Evolutionary conservation across 2,113 vertebrate species (phyloP).

Genomic region (Carassius gibelio): DNA sequence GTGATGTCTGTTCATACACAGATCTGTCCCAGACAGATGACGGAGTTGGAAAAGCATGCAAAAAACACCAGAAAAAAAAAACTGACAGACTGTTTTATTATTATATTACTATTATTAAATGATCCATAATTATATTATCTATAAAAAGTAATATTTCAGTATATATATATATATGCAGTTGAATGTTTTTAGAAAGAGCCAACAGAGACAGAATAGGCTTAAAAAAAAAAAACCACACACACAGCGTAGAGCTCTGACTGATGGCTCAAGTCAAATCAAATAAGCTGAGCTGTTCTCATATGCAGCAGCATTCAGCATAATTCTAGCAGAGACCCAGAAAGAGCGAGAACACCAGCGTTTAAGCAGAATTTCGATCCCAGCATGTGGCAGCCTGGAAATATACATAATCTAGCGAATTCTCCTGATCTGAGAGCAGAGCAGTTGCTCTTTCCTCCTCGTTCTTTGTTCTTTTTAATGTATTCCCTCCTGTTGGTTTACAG

Average conservation of each 20-base stretch:
- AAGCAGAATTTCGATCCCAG: background rate
- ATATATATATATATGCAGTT: conserved; percentile 4
- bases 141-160: too few relatives aligned
- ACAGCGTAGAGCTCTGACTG: conserved; percentile 40
- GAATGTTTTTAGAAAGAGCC: conserved; percentile 45
- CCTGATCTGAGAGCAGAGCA: background rate
- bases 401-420: background rate
- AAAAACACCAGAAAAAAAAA: background rate
- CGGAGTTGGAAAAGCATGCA: background rate
- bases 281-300: conserved; percentile 53
- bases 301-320: conserved; percentile 42
- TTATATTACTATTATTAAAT: too few relatives aligned
- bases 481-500: conserved; percentile 32
- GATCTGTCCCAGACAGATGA: background rate
- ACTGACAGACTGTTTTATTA: background rate
- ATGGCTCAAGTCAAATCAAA: conserved; percentile 52
- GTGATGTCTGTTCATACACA: background rate
- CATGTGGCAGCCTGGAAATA: conserved; percentile 16
- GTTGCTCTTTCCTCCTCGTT: conserved; percentile 12
- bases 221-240: background rate
- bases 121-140: too few relatives aligned
- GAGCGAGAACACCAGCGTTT: conserved; percentile 7
- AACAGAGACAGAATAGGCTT: conserved; percentile 31
- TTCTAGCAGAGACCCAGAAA: background rate
- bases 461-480: conserved; percentile 33